Evolutionary conservation across 2,888 invertebrate genomes (phyloP).

Genomic region (Lagria hirta): DNA sequence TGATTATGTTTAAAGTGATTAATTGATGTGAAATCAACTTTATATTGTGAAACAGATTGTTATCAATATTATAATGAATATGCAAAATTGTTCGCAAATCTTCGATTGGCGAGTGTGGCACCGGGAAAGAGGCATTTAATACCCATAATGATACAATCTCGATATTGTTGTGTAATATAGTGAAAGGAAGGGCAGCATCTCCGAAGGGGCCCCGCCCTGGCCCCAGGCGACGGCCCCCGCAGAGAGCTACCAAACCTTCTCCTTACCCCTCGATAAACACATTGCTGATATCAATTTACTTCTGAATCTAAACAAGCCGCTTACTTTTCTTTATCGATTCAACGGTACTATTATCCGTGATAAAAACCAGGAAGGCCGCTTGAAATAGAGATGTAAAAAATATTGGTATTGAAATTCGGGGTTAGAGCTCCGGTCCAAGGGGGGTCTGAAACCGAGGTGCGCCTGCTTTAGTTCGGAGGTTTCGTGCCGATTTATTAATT

Average conservation of each 20-base stretch:
- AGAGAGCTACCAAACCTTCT: conserved; percentile 43
- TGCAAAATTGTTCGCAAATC: conserved; percentile 5
- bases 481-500: no score
- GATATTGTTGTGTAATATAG: conserved; percentile 52
- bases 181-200: conserved; percentile 56
- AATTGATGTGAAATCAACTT: no score
- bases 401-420: no score
- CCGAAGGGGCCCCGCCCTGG: conserved; percentile 52
- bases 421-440: no score
- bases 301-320: conserved; percentile 25
- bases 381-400: no score
- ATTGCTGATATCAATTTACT: conserved; percentile 1
- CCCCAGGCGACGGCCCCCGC: conserved; percentile 52
- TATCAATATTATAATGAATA: no score
- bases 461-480: no score
- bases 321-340: conserved; percentile 21
- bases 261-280: conserved; percentile 28
- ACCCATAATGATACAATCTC: conserved; percentile 38
- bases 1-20: no score
- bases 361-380: conserved; percentile 11
- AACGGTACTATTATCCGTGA: no score
- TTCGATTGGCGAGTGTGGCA: conserved; percentile 9
- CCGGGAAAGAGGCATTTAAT: conserved; percentile 21
- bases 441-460: no score
- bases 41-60: no score